A percentile compares a stretch with the other conserved stretches of the same genome.
phyloP scores from a whole-genome alignment of 92 coral and sea anemone genomes.

The Chrysogorgia sp. region DNA sequence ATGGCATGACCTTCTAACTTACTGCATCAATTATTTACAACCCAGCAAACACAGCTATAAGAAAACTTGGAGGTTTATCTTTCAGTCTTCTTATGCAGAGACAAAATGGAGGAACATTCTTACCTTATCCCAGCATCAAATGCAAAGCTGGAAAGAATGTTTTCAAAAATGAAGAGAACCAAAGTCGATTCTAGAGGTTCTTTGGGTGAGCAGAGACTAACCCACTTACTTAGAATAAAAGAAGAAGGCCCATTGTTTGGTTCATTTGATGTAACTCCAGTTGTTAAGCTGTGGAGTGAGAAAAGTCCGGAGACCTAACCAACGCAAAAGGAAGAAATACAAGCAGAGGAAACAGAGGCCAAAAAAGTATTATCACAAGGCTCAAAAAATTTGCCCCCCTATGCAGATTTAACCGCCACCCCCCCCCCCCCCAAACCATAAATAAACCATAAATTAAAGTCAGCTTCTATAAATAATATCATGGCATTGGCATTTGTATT shows the following conservation, averaged over 20 bases:
- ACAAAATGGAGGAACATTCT: constrained; percentile 65
- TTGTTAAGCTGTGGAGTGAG: constrained; percentile 58
- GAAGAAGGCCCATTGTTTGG: constrained; percentile 61
- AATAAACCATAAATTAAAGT: too few species aligned
- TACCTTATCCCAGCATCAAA: constrained; percentile 72
- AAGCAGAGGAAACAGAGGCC: constrained; percentile 22
- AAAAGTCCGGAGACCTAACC: constrained; percentile 58
- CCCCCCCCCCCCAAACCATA: too few species aligned
- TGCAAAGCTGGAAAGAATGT: constrained; percentile 80
- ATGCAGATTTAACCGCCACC: too few species aligned
- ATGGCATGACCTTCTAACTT: constrained; percentile 67
- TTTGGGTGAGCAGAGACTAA: constrained; percentile 60
- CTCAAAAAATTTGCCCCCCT: too few species aligned
- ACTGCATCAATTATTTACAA: constrained; percentile 61
- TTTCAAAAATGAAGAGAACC: constrained; percentile 67
- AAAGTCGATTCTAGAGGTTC: constrained; percentile 67
- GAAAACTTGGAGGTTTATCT: constrained; percentile 67
- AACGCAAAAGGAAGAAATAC: constrained; percentile 55
- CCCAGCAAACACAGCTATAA: constrained; percentile 62
- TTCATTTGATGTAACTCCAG: constrained; percentile 61
- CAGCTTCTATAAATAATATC: too few species aligned
- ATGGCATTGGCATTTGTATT: too few species aligned
- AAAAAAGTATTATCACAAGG: constrained; percentile 4
- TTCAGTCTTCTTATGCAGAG: constrained; percentile 46
- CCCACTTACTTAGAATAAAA: constrained; percentile 51